Evolutionary conservation across 2,797 vertebrate genomes (phyloP).

Genomic region (Anas bahamensis): DNA sequence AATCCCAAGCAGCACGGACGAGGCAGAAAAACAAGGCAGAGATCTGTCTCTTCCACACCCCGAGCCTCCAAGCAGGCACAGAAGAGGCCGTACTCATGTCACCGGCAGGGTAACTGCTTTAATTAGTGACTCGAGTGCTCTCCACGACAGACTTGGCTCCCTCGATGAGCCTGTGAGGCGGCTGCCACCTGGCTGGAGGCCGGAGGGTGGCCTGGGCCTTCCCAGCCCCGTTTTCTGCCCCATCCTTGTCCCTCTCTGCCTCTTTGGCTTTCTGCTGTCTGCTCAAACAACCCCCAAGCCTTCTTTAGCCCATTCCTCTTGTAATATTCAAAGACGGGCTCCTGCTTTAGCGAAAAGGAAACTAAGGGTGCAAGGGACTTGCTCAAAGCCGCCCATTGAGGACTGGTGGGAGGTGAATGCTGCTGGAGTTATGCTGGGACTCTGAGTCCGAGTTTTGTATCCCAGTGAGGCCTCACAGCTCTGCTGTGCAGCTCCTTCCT

Average conservation of each 20-base stretch:
- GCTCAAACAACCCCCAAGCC: neutral
- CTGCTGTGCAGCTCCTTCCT: neutral
- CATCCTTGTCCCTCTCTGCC: fast-evolving
- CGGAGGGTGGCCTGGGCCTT: neutral
- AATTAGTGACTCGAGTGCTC: neutral
- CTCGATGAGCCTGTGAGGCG: neutral
- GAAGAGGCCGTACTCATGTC: neutral
- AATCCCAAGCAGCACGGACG: fast-evolving
- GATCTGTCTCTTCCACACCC: neutral
- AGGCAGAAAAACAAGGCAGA: neutral
- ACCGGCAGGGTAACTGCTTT: neutral
- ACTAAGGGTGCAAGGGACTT: neutral
- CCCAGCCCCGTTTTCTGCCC: neutral
- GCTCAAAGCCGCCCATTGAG: neutral
- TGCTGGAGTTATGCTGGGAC: fast-evolving
- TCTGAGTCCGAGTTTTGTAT: neutral
- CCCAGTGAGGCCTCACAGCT: neutral
- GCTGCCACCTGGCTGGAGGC: too few species aligned
- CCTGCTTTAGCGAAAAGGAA: neutral
- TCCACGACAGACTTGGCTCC: neutral
- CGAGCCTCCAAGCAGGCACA: neutral
- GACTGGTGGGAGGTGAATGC: neutral
- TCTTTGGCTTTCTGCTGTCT: neutral
- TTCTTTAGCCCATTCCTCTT: neutral
- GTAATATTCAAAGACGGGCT: neutral